Conservation (phyloP, 1,140 invertebrate species). For the Drosophila burlai region DNA sequence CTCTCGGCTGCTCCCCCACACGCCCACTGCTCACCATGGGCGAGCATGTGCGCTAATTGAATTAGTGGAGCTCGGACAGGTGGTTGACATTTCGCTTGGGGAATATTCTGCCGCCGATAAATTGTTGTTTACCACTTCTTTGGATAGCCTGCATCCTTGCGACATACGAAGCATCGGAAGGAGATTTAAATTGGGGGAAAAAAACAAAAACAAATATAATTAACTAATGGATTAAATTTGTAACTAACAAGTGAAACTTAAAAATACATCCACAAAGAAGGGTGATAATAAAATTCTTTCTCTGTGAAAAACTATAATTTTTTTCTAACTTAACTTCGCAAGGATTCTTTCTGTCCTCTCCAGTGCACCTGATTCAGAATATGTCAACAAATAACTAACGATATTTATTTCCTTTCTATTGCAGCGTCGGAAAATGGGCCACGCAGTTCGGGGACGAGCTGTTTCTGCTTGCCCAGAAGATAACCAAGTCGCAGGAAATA, state of each 20-base stretch:
- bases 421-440: constrained; percentile 88
- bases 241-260: no score
- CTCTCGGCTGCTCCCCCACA: constrained; percentile 19
- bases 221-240: no score
- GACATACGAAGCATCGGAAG: neutral
- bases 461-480: constrained; percentile 87
- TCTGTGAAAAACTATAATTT: no score
- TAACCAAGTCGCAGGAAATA: constrained; percentile 88
- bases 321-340: no score
- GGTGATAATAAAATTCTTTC: neutral
- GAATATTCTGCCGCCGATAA: constrained; percentile 4
- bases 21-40: constrained; percentile 27
- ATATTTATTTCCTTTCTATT: constrained; percentile 13
- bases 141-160: neutral
- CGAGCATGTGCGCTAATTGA: constrained; percentile 74
- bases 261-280: no score
- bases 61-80: constrained; percentile 75
- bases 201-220: no score
- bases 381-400: neutral
- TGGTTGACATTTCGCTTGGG: constrained; percentile 65
- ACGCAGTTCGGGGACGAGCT: constrained; percentile 87
- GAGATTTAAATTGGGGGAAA: neutral
- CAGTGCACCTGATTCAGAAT: no score
- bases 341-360: no score
- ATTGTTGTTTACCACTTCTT: constrained; percentile 8